Conservation (phyloP, 2,797 vertebrate genomes). For the Anguilla obscura region DNA sequence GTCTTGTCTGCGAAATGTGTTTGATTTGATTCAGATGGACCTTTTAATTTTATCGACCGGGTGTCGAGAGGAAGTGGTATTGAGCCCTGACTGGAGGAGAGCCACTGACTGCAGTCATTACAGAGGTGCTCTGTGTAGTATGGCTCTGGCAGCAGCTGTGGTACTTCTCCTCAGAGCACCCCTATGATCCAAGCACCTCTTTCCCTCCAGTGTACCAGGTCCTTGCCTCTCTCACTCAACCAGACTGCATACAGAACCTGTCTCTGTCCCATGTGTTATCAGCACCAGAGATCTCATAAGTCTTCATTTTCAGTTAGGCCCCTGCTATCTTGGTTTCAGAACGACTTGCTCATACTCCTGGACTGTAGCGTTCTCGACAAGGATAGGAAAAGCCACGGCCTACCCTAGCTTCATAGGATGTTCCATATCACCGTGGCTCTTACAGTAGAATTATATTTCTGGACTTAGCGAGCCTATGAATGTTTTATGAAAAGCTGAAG, state of each 20-base stretch:
- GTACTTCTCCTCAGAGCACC: neutral
- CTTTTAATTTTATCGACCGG: conserved; percentile 10
- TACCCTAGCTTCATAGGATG: conserved; percentile 52
- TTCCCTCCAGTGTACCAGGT: conserved; percentile 33
- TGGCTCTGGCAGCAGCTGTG: neutral
- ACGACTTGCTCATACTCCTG: neutral
- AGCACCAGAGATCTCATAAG: conserved; percentile 30
- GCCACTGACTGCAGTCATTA: neutral
- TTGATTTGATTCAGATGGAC: neutral
- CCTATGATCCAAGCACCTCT: conserved; percentile 4
- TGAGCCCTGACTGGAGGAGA: neutral
- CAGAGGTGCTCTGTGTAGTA: no score
- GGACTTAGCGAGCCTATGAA: conserved; percentile 61
- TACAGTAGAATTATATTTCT: conserved; percentile 64
- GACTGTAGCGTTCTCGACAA: neutral
- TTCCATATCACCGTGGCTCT: conserved; percentile 48
- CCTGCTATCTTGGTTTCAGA: conserved; percentile 30
- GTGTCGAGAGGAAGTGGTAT: neutral
- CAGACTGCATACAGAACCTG: conserved; percentile 8
- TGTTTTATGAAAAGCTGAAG: conserved; percentile 69
- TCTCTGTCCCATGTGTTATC: conserved; percentile 39
- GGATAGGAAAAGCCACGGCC: conserved; percentile 37
- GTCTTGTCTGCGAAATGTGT: neutral
- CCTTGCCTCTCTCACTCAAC: conserved; percentile 27
- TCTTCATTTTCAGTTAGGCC: conserved; percentile 40